Evolutionary conservation across 2,888 invertebrate genomes (phyloP), one percentile per base, ranked within the genome.

Genomic region (Phyllotreta striolata): DNA sequence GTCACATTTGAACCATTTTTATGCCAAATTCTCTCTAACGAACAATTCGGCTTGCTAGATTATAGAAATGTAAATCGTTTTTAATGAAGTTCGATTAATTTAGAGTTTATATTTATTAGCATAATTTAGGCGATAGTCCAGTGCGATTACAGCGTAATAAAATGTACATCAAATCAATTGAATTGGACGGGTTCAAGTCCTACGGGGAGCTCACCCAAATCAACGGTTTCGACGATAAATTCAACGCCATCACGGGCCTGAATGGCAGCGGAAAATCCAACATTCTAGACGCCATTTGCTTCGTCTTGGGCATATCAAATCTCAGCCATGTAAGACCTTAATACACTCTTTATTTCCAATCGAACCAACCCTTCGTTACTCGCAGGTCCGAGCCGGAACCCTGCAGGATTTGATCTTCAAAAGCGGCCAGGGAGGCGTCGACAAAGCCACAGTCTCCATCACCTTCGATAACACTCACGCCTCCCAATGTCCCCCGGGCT

Each of bases 201-300:
- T 99, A 99, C 77, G 97, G 96, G 0, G 91, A 92, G 72, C 85
- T 95, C 71, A 95, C 96, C 0, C 95, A 95, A 83, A 89, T 99
- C 55, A 89, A 88, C 68, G 94, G 92, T 1, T 98, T 99, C 79
- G 98, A 99, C 83, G 88, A 88, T 0, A 89, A 93, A 80, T 99
- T 99, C 80, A 99, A 98, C 77, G 99, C 98, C 3, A 98, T 99
- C 59, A 98, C 98, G 9, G 99, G 98, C 0, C 83, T 98, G 51
- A 99, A 99, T 82, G 98, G 98, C 6, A 96, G 95, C 70, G 98
- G 98, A 39, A 98, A 98, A 83, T 98, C 97, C 0, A 98, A 98
- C 78, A 94, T 99, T 78, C 85, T 99, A 64, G 99, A 99, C 84
- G 89, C 96, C 0, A 98, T 99, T 81, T 99, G 98, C 81, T 99